Percentiles rank a stretch among this genome's conserved stretches.
Conservation (phyloP, 2,797 vertebrate species). For the Myripristis jacobus region DNA sequence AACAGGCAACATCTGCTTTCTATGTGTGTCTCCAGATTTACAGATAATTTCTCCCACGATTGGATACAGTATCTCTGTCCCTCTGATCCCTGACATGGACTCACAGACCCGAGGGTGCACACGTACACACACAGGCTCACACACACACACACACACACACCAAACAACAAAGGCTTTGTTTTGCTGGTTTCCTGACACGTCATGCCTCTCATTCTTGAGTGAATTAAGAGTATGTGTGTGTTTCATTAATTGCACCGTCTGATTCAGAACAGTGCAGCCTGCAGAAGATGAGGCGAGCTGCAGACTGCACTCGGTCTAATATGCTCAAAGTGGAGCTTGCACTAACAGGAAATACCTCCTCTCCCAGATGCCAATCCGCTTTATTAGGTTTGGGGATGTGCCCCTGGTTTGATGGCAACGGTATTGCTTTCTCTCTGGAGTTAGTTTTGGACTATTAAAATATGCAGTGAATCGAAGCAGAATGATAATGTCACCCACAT, state of each 20-base stretch:
- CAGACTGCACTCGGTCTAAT: conserved; percentile 47
- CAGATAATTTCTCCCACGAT: conserved; percentile 40
- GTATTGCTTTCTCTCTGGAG: conserved; percentile 54
- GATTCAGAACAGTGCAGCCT: conserved; percentile 31
- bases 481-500: conserved; percentile 34
- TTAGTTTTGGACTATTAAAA: conserved; percentile 43
- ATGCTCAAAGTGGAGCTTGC: conserved; percentile 50
- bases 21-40: conserved; percentile 48
- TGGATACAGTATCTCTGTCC: conserved; percentile 35
- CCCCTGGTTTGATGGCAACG: conserved; percentile 50
- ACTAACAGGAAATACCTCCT: conserved; percentile 77
- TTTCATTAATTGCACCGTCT: conserved; percentile 59
- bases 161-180: conserved; percentile 59
- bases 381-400: conserved; percentile 65
- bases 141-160: conserved; percentile 1
- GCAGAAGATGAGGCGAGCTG: conserved; percentile 50
- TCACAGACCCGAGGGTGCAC: neutral
- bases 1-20: conserved; percentile 65
- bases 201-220: conserved; percentile 34
- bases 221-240: conserved; percentile 56
- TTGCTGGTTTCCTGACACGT: conserved; percentile 48
- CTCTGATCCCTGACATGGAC: conserved; percentile 22
- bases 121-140: neutral
- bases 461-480: conserved; percentile 25
- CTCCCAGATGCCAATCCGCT: conserved; percentile 62